Conservation (phyloP, 2,797 vertebrate species). For the Scyliorhinus canicula region DNA sequence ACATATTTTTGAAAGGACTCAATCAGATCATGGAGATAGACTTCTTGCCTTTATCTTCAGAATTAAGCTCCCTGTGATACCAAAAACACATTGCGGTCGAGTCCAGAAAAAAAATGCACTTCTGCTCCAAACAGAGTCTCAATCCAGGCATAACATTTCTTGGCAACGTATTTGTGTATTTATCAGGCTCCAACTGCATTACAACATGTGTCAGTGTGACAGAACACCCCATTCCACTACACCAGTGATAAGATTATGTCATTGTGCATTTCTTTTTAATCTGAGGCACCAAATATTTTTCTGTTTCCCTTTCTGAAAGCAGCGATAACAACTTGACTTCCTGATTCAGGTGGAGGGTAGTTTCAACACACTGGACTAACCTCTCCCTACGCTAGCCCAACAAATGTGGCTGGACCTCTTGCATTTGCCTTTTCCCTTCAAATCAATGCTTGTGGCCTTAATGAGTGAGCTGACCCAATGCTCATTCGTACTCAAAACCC, state of each 20-base stretch:
- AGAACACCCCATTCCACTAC: neutral
- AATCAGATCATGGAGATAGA: neutral
- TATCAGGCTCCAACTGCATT: constrained; percentile 27
- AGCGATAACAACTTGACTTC: neutral
- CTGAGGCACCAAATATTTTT: neutral
- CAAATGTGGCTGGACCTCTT: neutral
- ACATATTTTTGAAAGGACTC: neutral
- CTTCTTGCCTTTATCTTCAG: neutral
- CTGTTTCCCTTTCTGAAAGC: neutral
- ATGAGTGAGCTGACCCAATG: neutral
- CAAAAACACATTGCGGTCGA: neutral
- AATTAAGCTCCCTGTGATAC: neutral
- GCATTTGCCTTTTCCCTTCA: neutral
- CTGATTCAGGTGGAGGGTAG: neutral
- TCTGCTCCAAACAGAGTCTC: neutral
- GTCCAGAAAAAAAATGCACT: neutral
- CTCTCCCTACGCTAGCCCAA: neutral
- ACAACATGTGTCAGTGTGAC: constrained; percentile 24
- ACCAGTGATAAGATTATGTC: constrained; percentile 7
- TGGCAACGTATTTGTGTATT: neutral
- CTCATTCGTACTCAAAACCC: neutral
- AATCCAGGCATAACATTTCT: constrained; percentile 31
- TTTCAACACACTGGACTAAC: neutral
- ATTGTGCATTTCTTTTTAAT: neutral
- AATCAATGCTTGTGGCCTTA: neutral